Base-by-base conservation (phyloP, 2,888 invertebrate species). In the Eudemis profundana region DNA sequence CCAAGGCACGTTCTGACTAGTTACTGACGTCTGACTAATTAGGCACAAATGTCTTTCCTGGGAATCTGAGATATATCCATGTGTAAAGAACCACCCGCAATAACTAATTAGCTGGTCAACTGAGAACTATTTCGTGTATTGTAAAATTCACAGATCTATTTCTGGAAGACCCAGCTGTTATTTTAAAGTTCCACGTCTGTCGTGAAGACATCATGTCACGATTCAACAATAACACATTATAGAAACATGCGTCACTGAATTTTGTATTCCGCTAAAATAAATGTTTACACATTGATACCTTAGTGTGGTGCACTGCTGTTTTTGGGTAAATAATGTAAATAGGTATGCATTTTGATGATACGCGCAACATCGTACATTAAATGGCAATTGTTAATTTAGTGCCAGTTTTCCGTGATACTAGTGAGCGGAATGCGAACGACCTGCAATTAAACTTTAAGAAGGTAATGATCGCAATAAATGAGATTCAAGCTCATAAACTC, bases 201-300 rank as follows among this genome's bases (percentile, higher is more conserved):
- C 40, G 46, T 53, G 60, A 27, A 46, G 59, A 46, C 59, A 21
- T 14, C 53, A 23, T 65, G 60, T 60, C 65, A 60, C 46, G 19
- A 19, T 27, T 54, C 33, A 47, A 65, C 65, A 59, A 60, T 40
- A 59, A 59, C 40, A 65, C 59, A 50, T 80, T 82, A 78, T 78
- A 71, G 78, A 73, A 77, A 83, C 84, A 74, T 78, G 74, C 80
- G 83, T 80, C 81, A 79, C 67, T 69, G 65, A 64, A 59, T 70
- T 60, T 51, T 60, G 69, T 63, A 46, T 21, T n/a, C 29, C 40
- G 14, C 47, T 54, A 54, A 57, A 21, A 46, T 46, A 38, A 54
- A 51, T 53, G 17, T 10, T 19, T 0, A 46, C 21, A 29, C 21
- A 42, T 40, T 29, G 15, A n/a, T 14, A 21, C 19, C 36, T 21